Evolutionary conservation across 2,888 invertebrate genomes (phyloP), one percentile per base, ranked within the genome.

Genomic region (Strigamia maritima): DNA sequence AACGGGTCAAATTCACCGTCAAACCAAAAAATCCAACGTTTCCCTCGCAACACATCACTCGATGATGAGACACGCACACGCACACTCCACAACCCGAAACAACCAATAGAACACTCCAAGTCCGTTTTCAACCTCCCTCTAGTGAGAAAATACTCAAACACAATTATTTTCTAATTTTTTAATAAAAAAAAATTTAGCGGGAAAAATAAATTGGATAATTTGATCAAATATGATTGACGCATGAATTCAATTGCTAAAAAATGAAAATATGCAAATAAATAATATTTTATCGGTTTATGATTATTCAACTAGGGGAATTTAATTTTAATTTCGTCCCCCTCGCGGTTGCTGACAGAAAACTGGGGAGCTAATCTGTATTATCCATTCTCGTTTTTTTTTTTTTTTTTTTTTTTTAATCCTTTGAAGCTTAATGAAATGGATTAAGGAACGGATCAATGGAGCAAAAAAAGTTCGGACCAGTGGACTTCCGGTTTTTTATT

Each of bases 221-320:
- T 10, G 60, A 60, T 60, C 10, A 10, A 60, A 16, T 44, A 14
- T 19, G 60, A 60, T 10, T 24, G 8, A 60, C n/a, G 22, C 22
- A 19, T 19, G 10, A 60, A 60, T 60, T 24, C 24, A 60, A 60
- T 60, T 60, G n/a, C 8, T 6, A 19, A 16, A 19, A 2, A n/a
- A n/a, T n/a, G n/a, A 60, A 60, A 60, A 60, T 60, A 60, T 60
- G 60, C 22, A 24, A 60, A 60, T 60, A 60, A 60, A 60, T 60
- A 60, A 60, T 4, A 60, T 44, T 44, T 44, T 10, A 44, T 44
- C 44, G 60, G 19, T 60, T 60, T 60, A 60, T 60, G 22, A 60
- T 60, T 60, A 60, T 60, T 60, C 60, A 60, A 60, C 60, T 60
- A 60, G 60, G 60, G 60, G 60, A 19, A 60, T 19, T 60, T 60